A percentile compares a stretch with the other conserved stretches of the same genome.
These are phyloP conservation scores for Dufourea novaeangliae DNA, from an alignment of 1,140 invertebrate species.

Conservation along the genomic window DNA sequence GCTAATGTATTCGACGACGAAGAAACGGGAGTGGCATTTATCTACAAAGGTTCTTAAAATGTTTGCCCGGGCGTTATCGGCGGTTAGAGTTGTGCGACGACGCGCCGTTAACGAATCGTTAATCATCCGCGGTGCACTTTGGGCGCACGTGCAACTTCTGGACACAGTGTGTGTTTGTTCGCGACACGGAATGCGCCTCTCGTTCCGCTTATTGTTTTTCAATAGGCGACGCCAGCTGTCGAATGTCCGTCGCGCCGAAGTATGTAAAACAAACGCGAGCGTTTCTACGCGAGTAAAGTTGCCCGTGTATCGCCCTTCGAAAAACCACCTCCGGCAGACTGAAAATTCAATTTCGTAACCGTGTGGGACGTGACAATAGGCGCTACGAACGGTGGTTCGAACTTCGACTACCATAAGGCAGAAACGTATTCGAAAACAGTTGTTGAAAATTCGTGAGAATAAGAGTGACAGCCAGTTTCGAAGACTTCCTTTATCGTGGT, in stretches of 20 bases:
- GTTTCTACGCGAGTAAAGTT: neutral
- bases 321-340: neutral
- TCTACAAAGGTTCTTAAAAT: conserved; percentile 24
- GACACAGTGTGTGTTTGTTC: neutral
- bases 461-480: too few species aligned
- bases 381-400: too few species aligned
- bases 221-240: conserved; percentile 10
- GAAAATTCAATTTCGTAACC: neutral
- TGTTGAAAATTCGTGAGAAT: too few species aligned
- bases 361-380: too few species aligned
- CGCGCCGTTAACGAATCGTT: conserved; percentile 29
- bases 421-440: too few species aligned
- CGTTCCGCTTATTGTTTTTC: conserved; percentile 24
- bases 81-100: neutral
- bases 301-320: neutral
- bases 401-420: too few species aligned
- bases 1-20: neutral
- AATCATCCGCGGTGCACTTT: conserved; percentile 37
- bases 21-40: neutral
- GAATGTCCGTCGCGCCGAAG: neutral
- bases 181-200: conserved; percentile 21
- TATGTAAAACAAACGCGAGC: conserved; percentile 7
- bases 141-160: conserved; percentile 21
- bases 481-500: too few species aligned
- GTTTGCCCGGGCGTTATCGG: conserved; percentile 27